Percentiles rank a stretch among this genome's conserved stretches.
These are phyloP conservation scores for Halictus ligatus DNA, from an alignment of 2,888 invertebrate species.

Conservation along the genomic window DNA sequence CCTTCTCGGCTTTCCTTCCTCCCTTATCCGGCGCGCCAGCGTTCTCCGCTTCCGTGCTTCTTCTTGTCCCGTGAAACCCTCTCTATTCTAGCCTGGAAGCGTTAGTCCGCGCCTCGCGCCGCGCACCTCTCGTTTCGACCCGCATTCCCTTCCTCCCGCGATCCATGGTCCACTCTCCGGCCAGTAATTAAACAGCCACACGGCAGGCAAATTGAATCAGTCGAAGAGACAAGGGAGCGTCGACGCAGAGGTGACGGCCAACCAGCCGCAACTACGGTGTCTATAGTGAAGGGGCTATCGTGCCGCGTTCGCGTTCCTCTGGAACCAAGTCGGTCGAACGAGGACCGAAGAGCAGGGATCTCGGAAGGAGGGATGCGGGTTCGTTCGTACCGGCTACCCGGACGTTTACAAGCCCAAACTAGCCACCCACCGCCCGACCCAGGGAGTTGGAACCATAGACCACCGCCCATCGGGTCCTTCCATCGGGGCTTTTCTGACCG, in stretches of 20 bases:
- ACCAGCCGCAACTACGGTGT: slow-evolving; percentile 83
- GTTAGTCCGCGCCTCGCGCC: slow-evolving; percentile 4
- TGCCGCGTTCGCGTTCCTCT: slow-evolving; percentile 60
- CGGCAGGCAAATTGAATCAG: slow-evolving; percentile 84
- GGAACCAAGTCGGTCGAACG: slow-evolving; percentile 53
- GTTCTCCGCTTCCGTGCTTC: slow-evolving; percentile 40
- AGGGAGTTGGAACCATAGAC: slow-evolving; percentile 67
- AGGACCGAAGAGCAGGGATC: slow-evolving; percentile 59
- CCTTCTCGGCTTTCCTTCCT: slow-evolving; percentile 53
- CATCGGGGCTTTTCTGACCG: slow-evolving; percentile 44
- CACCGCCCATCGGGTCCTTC: slow-evolving; percentile 68
- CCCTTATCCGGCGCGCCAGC: slow-evolving; percentile 40
- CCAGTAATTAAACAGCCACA: slow-evolving; percentile 84
- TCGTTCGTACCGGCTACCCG: slow-evolving; percentile 39
- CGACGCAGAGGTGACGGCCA: slow-evolving; percentile 84
- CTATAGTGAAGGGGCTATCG: slow-evolving; percentile 77
- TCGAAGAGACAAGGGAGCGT: slow-evolving; percentile 84
- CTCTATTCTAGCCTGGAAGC: slow-evolving; percentile 37
- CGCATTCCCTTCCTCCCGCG: slow-evolving; percentile 56
- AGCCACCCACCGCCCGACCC: slow-evolving; percentile 60
- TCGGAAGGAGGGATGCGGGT: slow-evolving; percentile 50
- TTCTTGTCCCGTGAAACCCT: slow-evolving; percentile 46
- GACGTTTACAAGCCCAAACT: slow-evolving; percentile 57
- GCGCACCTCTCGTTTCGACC: slow-evolving; percentile 49
- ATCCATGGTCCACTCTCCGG: slow-evolving; percentile 80